Evolutionary conservation across 2,113 vertebrate genomes (phyloP), one percentile per base, ranked within the genome.

Genomic region (Callithrix jacchus): DNA sequence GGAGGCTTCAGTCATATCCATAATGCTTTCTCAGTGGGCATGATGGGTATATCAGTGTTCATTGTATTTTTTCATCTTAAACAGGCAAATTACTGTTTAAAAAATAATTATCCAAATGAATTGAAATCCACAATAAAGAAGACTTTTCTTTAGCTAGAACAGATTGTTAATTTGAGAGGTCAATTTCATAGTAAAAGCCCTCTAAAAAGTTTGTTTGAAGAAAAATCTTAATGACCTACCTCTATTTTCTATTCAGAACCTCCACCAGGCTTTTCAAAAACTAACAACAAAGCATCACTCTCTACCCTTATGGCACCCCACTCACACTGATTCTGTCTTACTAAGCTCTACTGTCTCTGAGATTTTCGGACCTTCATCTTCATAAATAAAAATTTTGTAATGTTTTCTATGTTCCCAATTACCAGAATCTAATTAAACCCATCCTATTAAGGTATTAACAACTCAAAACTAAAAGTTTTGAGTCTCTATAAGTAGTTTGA

Each of bases 121-220:
- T 88, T 91, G 61, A 93, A 77, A 82, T 76, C 2, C 20, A 93
- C 18, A 81, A 82, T 35, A 93, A 89, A 87, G 30, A 70, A 79
- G 4, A 40, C 68, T 77, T 89, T 18, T 80, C 32, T 82, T 90
- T 81, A 85, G 20, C 66, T 71, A 77, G 71, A 45, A 58, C 10
- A 70, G 25, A 87, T 64, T 89, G 30, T 74, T 87, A 81, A 40
- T 81, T 23, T 92, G 66, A 94, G 56, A 91, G 37, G 73, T 35
- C 8, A 87, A 2, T 49, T 93, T 95, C 76, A 76, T 7, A 49
- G 10, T 16, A 92, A 91, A 87, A 18, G 14, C 21, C 8, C 80
- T 84, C 32, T 95, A 93, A 87, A 27, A 92, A 88, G 83, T 76
- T 61, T 20, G 35, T 45, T 71, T 79, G 32, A 93, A 86, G 21